Evolutionary conservation across 2,113 vertebrate genomes (phyloP), one percentile per base, ranked within the genome.

Genomic region (Lepus europaeus): DNA sequence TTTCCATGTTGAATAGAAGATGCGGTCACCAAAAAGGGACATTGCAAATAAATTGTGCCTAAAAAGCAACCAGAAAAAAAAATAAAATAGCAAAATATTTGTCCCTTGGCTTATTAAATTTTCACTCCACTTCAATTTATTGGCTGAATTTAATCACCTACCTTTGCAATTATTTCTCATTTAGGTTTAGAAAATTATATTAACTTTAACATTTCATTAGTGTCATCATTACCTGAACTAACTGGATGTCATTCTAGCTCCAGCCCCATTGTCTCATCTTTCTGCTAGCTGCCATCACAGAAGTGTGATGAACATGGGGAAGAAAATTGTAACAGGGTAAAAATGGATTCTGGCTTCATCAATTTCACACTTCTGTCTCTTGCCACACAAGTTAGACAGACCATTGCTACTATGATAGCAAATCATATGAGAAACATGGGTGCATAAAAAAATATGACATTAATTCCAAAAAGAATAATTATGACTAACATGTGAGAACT

Each of bases 1-100:
- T 81, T 96, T 98, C 61, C 97, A 88, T 22, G 99, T 98, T 49
- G 98, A 98, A 96, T 99, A 99, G 97, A 99, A 99, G 2, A 99
- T 93, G 22, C 97, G 89, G 31, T 99, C 98, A 97, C 97, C 98
- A 95, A 99, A 99, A 84, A 99, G 29, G 31, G 99, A 98, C 85
- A 99, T 97, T 49, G 98, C 97, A 94, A 98, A 93, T 68, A 98
- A 95, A 39, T 93, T 97, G 74, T 97, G 97, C 87, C 99, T 99
- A 70, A 51, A 95, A 87, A 70, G 83, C 16, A 96, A 66, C 89
- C 89, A 86, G 95, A 33, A 45, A n/a, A 23, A 33, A 25, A 31
- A 2, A 63, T 1, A 12, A 27, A 87, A 93, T 69, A 27, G 51
- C n/a, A 93, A 8, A 79, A 14, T 64, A 63, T 53, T n/a, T 59